phyloP scores from a whole-genome alignment of 2,797 vertebrate species.

The Notamacropus eugenii region DNA sequence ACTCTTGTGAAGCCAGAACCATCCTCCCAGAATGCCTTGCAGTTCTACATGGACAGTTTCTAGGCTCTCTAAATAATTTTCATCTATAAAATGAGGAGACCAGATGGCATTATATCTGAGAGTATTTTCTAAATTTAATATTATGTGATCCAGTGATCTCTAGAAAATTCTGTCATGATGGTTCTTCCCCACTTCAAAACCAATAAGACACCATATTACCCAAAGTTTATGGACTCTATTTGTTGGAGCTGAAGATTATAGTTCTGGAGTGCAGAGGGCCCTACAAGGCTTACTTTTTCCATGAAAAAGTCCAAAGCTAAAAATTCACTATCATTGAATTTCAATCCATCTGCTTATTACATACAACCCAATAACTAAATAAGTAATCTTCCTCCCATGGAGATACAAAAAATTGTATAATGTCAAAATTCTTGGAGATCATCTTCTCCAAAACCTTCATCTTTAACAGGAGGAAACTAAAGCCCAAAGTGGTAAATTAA shows the following conservation, averaged over 20 bases:
- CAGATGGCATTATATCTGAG: background rate
- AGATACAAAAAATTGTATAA: background rate
- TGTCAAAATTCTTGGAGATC: background rate
- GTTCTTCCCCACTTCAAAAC: background rate
- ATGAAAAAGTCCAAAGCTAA: background rate
- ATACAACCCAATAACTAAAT: background rate
- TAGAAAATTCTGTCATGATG: background rate
- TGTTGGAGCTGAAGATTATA: background rate
- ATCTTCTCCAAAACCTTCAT: background rate
- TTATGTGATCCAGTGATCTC: background rate
- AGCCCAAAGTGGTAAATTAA: background rate
- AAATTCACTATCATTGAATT: background rate
- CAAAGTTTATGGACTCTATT: background rate
- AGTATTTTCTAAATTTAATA: background rate
- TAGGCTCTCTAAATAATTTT: background rate
- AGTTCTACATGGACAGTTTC: background rate
- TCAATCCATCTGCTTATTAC: background rate
- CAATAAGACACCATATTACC: background rate
- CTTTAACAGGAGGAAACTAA: background rate
- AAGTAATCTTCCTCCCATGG: background rate
- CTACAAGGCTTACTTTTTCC: background rate
- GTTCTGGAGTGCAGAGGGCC: background rate
- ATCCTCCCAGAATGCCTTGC: background rate
- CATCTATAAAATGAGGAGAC: background rate
- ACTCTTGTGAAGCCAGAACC: conserved; percentile 39